Base-by-base conservation (phyloP, 2,797 vertebrate genomes). In the Tauraco hartlaubi region DNA sequence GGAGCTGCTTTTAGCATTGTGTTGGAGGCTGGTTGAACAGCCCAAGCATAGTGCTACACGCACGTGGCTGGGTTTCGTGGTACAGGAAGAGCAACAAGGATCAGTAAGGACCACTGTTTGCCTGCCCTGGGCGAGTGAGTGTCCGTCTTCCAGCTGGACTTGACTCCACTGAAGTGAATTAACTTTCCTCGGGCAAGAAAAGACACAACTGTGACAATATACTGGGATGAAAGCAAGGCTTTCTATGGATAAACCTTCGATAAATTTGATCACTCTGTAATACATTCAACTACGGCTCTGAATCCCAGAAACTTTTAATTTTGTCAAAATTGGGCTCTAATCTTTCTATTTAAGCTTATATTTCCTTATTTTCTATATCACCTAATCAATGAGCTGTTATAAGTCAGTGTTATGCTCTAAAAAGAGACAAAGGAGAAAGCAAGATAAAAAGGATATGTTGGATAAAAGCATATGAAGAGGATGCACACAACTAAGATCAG, bases 121-220 rank as follows among this genome's bases (percentile, higher is more conserved):
- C 52, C 26, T 1, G 15, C 15, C 2, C 0, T 4, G 39, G 62
- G 3, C 22, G n/a, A 46, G 51, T 3, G 0, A 4, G 3, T 22
- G 44, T 31, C 58, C 1, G 0, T 11, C 39, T 35, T 48, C 51
- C 33, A 26, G 67, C 39, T 31, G 66, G 59, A 33, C 17, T 11
- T 44, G 35, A 37, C 56, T 9, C 19, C 1, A 1, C 28, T 22
- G 35, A 51, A 61, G 7, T 12, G 22, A 37, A 39, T 54, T 61
- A 48, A 25, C 26, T 35, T n/a, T 29, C 22, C 26, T 28, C 22
- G 31, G 28, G n/a, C 15, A 21, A 69, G 44, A 63, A 39, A 86
- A 55, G 22, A 16, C 68, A 75, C 46, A 46, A 17, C 8, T 3
- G 1, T 29, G 62, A 49, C 22, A 25, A 80, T 6, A 21, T 4